phyloP scores from a whole-genome alignment of 2,888 invertebrate species.

The Dioctria linearis region DNA sequence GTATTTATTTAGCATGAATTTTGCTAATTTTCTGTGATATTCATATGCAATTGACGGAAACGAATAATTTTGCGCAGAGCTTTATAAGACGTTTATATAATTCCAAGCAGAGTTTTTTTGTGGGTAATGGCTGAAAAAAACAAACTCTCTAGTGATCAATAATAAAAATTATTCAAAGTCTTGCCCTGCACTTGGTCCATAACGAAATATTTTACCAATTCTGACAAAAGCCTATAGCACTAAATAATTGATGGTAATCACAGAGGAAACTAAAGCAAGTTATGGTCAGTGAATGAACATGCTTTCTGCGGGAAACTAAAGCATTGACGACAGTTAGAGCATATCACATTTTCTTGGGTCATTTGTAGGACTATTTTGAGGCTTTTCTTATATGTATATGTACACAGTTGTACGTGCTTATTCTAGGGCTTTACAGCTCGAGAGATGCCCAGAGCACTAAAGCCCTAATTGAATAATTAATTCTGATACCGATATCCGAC shows the following conservation, averaged over 20 bases:
- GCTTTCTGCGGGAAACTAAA: background rate
- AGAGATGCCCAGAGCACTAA: background rate
- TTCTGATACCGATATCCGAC: conserved; percentile 1
- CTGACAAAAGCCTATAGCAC: background rate
- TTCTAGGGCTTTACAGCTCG: background rate
- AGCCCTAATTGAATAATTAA: conserved; percentile 22
- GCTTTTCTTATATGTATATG: background rate
- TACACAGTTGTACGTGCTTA: background rate
- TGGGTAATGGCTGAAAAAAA: no score
- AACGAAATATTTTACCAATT: no score
- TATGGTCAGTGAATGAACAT: background rate
- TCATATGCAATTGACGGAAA: no score
- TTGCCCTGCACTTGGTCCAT: no score
- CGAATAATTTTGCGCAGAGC: no score
- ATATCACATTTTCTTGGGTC: background rate
- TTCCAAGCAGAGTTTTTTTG: no score
- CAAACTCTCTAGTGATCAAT: no score
- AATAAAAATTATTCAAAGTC: no score
- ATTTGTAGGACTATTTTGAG: background rate
- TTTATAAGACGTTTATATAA: no score
- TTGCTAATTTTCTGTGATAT: no score
- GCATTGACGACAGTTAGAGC: background rate
- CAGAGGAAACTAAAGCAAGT: background rate
- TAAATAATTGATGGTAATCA: background rate
- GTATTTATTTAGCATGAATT: no score